These are phyloP conservation scores for Zoanthus gigantus DNA, from an alignment of 92 coral and sea anemone genomes.

Conservation along the genomic window DNA sequence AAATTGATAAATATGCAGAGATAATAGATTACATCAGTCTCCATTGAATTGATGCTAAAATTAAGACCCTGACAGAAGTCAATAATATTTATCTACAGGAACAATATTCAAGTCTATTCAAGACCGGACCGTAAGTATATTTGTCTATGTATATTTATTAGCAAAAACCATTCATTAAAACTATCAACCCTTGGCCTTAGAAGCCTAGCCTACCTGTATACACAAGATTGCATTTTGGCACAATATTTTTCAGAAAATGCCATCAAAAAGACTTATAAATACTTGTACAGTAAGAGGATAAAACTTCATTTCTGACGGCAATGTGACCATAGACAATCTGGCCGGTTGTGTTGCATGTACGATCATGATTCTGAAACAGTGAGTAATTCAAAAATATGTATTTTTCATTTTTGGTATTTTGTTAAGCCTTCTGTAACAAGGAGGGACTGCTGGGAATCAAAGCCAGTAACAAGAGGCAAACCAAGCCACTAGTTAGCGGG, in stretches of 20 bases:
- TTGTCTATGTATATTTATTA: slow-evolving; percentile 19
- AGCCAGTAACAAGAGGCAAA: slow-evolving; percentile 3
- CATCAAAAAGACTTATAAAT: slow-evolving; percentile 12
- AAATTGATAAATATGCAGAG: slow-evolving; percentile 20
- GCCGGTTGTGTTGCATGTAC: slow-evolving; percentile 25
- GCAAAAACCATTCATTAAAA: slow-evolving; percentile 20
- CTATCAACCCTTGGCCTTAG: slow-evolving; percentile 24
- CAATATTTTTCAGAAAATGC: slow-evolving; percentile 20
- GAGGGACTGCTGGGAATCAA: slow-evolving; percentile 25
- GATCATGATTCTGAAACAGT: slow-evolving; percentile 22
- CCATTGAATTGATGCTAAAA: slow-evolving; percentile 21
- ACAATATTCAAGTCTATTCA: background rate
- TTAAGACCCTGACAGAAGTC: background rate
- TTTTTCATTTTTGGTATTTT: background rate
- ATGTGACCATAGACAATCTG: slow-evolving; percentile 23
- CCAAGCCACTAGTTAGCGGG: background rate
- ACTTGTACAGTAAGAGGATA: slow-evolving; percentile 22
- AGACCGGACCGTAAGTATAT: slow-evolving; percentile 23
- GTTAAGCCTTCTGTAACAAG: slow-evolving; percentile 23
- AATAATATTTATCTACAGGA: too few relatives aligned
- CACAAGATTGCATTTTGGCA: slow-evolving; percentile 20
- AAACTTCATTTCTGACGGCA: slow-evolving; percentile 23
- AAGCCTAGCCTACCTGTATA: slow-evolving; percentile 23
- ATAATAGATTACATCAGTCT: slow-evolving; percentile 13
- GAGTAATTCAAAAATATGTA: slow-evolving; percentile 16